Evolutionary conservation across 2,113 vertebrate species (phyloP).

Genomic region (Xiphophorus maculatus): DNA sequence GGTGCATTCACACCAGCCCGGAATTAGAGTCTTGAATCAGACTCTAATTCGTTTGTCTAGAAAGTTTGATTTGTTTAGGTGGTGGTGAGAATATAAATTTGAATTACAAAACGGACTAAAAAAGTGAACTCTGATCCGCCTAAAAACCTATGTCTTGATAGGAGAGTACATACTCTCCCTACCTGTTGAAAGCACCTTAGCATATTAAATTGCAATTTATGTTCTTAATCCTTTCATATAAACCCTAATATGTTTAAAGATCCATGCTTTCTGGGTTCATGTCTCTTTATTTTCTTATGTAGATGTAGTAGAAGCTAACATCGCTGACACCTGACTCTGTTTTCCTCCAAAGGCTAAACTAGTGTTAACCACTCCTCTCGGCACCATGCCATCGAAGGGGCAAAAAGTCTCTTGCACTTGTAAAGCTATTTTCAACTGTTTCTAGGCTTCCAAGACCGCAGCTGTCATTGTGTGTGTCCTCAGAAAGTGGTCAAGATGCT

Average conservation of each 20-base stretch:
- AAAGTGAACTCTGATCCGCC: too few relatives aligned
- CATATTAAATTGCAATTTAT: slow-evolving; percentile 45
- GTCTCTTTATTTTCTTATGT: slow-evolving; percentile 51
- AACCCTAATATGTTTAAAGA: slow-evolving; percentile 4
- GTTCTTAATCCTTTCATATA: slow-evolving; percentile 38
- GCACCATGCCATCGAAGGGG: slow-evolving; percentile 29
- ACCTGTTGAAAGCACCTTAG: slow-evolving; percentile 25
- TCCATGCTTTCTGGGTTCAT: slow-evolving; percentile 41
- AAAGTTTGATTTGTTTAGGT: too few relatives aligned
- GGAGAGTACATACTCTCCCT: slow-evolving; percentile 1
- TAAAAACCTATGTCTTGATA: too few relatives aligned
- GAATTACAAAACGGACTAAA: too few relatives aligned
- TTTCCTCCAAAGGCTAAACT: slow-evolving; percentile 34
- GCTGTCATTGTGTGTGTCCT: slow-evolving; percentile 69
- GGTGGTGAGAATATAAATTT: too few relatives aligned
- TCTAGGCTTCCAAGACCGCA: slow-evolving; percentile 31
- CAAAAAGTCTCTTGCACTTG: slow-evolving; percentile 46
- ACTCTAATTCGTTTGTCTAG: too few relatives aligned
- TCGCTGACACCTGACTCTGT: slow-evolving; percentile 26
- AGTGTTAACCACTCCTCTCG: slow-evolving; percentile 53
- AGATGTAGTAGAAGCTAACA: slow-evolving; percentile 33
- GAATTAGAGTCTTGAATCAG: too few relatives aligned
- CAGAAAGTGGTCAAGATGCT: slow-evolving; percentile 73
- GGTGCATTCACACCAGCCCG: too few relatives aligned
- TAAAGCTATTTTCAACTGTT: slow-evolving; percentile 54